phyloP scores from a whole-genome alignment of 2,888 invertebrate genomes.

The Lithosia quadra region DNA sequence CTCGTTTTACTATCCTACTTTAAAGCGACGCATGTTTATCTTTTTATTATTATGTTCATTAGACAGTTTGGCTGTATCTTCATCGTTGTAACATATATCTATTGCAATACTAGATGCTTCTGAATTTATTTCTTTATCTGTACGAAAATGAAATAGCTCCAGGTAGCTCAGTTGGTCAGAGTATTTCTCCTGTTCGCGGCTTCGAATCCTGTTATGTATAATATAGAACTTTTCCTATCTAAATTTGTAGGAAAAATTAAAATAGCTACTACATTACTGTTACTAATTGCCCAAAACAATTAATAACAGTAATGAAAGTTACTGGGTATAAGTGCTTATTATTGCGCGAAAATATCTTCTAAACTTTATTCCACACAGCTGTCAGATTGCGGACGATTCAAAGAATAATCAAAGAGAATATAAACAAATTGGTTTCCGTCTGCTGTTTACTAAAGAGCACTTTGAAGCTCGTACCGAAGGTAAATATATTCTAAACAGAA shows the following conservation, averaged over 20 bases:
- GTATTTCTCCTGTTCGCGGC: too few relatives aligned
- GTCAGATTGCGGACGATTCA: slow-evolving; percentile 12
- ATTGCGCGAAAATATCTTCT: neutral
- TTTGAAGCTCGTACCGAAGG: slow-evolving; percentile 67
- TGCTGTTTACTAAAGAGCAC: slow-evolving; percentile 61
- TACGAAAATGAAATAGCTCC: too few relatives aligned
- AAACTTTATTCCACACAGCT: slow-evolving; percentile 18
- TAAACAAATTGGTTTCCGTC: slow-evolving; percentile 55
- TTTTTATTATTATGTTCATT: neutral
- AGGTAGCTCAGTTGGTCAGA: too few relatives aligned
- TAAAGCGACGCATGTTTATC: neutral
- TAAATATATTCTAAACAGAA: slow-evolving; percentile 82
- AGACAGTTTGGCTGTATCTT: neutral
- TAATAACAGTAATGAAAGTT: neutral
- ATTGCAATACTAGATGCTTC: neutral
- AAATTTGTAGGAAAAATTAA: too few relatives aligned
- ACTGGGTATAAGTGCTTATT: neutral
- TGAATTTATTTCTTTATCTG: neutral
- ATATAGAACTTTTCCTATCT: too few relatives aligned
- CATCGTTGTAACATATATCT: neutral
- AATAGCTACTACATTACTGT: too few relatives aligned
- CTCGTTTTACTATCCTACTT: slow-evolving; percentile 19
- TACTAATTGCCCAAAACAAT: too few relatives aligned
- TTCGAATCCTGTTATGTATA: too few relatives aligned
- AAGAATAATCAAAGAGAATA: slow-evolving; percentile 47